Conservation (phyloP, 2,888 invertebrate genomes). For the Caenorhabditis sp. region DNA sequence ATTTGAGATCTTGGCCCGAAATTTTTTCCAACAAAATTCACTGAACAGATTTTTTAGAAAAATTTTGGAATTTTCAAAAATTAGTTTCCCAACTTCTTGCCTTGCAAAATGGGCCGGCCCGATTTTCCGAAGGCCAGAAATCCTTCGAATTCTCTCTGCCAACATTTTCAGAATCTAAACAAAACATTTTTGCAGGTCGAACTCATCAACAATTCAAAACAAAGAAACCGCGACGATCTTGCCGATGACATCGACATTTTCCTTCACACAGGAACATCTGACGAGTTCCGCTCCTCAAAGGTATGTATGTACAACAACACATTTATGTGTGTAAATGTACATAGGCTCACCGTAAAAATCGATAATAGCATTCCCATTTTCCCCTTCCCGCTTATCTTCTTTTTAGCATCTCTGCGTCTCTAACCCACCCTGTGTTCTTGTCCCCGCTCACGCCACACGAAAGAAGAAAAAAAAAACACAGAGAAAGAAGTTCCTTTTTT, state of each 20-base stretch:
- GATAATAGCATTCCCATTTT: background rate
- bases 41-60: too few relatives aligned
- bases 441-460: background rate
- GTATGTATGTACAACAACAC: constrained; percentile 7
- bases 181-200: constrained; percentile 24
- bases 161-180: too few relatives aligned
- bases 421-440: too few relatives aligned
- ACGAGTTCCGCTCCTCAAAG: constrained; percentile 11
- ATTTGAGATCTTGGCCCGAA: too few relatives aligned
- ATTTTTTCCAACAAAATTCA: too few relatives aligned
- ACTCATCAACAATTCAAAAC: constrained; percentile 24
- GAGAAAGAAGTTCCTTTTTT: background rate
- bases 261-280: constrained; percentile 25
- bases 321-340: background rate
- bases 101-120: too few relatives aligned
- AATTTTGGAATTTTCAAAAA: too few relatives aligned
- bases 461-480: too few relatives aligned
- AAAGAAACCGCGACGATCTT: constrained; percentile 7
- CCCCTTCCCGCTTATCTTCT: constrained; percentile 10
- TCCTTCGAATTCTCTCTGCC: too few relatives aligned
- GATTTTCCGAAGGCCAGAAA: too few relatives aligned
- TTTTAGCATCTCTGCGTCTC: background rate
- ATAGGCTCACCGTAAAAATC: background rate
- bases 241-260: constrained; percentile 29
- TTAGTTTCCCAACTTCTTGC: too few relatives aligned